A percentile compares a stretch with the other conserved stretches of the same genome.
phyloP scores from a whole-genome alignment of 2,888 invertebrate species.

The Lithophane ornitopus region DNA sequence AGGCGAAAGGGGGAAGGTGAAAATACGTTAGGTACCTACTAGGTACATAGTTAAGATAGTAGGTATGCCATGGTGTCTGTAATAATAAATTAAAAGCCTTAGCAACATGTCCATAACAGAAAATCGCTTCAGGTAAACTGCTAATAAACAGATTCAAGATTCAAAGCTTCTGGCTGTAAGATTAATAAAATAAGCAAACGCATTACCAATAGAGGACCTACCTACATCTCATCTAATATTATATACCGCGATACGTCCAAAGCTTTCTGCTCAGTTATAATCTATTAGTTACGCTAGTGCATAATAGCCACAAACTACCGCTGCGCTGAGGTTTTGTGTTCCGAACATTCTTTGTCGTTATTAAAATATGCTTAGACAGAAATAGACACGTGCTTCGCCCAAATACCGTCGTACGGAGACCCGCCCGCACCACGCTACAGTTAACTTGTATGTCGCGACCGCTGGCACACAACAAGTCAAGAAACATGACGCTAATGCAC shows the following conservation, averaged over 20 bases:
- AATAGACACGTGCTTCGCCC: slow-evolving; percentile 37
- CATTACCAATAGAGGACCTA: not conserved
- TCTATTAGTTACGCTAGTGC: not conserved
- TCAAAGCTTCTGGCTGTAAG: not conserved
- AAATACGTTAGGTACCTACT: not conserved
- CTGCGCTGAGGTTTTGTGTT: slow-evolving; percentile 47
- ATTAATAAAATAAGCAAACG: not conserved
- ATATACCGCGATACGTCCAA: too few species aligned
- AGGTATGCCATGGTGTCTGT: not conserved
- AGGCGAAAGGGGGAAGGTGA: too few species aligned
- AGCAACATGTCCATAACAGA: not conserved
- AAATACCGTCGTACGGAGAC: not conserved
- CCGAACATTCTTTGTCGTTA: slow-evolving; percentile 25
- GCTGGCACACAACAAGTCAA: not conserved
- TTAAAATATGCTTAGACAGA: slow-evolving; percentile 33
- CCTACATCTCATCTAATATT: too few species aligned
- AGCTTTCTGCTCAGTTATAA: not conserved
- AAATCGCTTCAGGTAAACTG: not conserved
- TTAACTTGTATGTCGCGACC: not conserved
- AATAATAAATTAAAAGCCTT: not conserved
- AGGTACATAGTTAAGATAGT: not conserved
- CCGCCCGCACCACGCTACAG: not conserved
- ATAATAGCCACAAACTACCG: not conserved
- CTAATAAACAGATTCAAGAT: not conserved
- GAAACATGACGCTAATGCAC: not conserved